Evolutionary conservation across 53 echinoderm and acorn worm genomes (phyloP).

Genomic region (Henricia sp.): DNA sequence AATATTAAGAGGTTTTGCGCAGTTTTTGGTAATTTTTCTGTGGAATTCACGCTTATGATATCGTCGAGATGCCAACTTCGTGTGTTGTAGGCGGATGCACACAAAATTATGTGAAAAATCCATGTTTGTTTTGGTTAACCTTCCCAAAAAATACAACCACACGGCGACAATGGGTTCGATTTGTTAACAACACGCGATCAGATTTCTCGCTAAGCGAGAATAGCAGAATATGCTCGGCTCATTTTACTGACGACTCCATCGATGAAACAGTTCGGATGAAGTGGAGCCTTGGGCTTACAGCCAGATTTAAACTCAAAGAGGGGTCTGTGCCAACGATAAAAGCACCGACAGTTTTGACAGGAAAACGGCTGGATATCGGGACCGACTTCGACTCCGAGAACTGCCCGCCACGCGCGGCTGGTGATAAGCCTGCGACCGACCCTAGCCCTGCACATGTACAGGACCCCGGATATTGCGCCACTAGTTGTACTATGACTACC

Average conservation of each 20-base stretch:
- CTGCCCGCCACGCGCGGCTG: too few species aligned
- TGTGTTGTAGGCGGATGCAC: slow-evolving; percentile 36
- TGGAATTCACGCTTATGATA: background rate
- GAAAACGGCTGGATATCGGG: too few species aligned
- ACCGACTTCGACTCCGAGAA: too few species aligned
- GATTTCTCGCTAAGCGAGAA: slow-evolving; percentile 11
- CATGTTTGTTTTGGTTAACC: background rate
- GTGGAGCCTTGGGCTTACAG: background rate
- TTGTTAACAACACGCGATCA: slow-evolving; percentile 16
- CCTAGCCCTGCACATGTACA: too few species aligned
- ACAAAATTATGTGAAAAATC: slow-evolving; percentile 8
- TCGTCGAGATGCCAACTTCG: slow-evolving; percentile 1
- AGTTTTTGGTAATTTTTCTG: background rate
- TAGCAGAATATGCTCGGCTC: slow-evolving; percentile 2
- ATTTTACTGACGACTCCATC: background rate
- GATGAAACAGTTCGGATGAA: slow-evolving; percentile 4
- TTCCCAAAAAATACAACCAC: slow-evolving; percentile 27
- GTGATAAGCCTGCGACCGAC: too few species aligned
- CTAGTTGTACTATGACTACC: too few species aligned
- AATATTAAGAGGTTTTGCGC: background rate
- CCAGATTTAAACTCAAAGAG: background rate
- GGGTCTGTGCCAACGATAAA: background rate
- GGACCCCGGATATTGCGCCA: too few species aligned
- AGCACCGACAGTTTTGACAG: background rate
- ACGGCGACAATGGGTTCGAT: slow-evolving; percentile 12